Conservation (phyloP, 2,113 vertebrate genomes). For the Smithornis capensis region DNA sequence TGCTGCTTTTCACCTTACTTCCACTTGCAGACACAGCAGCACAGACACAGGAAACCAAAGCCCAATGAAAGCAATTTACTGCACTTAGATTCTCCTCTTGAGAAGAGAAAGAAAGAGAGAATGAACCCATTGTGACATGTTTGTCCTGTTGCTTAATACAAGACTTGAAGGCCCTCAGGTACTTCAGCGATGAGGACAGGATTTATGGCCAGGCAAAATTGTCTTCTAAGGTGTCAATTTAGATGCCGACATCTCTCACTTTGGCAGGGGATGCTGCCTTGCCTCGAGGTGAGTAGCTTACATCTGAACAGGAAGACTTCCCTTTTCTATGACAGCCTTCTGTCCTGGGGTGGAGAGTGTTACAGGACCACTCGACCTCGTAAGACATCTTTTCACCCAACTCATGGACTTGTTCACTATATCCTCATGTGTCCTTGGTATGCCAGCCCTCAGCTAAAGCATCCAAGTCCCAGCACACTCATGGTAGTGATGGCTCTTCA, state of each 20-base stretch:
- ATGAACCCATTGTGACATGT: not conserved
- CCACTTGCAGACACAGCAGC: not conserved
- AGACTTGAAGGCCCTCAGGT: not conserved
- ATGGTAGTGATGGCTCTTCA: not conserved
- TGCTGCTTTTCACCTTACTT: not conserved
- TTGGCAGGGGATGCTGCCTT: not conserved
- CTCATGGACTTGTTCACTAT: not conserved
- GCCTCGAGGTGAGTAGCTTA: not conserved
- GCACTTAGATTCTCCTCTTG: not conserved
- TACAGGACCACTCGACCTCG: rapidly evolving
- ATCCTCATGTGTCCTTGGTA: not conserved
- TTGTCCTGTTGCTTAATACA: not conserved
- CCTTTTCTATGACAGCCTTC: not conserved
- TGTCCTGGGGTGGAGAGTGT: not conserved
- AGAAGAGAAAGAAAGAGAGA: not conserved
- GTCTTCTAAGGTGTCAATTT: not conserved
- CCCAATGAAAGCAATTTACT: not conserved
- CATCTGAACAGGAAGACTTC: not conserved
- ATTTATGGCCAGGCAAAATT: not conserved
- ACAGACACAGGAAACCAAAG: not conserved
- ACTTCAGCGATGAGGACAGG: not conserved
- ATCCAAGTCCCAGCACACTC: not conserved
- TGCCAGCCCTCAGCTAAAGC: not conserved
- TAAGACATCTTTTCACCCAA: not conserved
- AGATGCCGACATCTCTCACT: rapidly evolving